phyloP scores from a whole-genome alignment of 2,888 invertebrate genomes.

The Nymphalis urticae region DNA sequence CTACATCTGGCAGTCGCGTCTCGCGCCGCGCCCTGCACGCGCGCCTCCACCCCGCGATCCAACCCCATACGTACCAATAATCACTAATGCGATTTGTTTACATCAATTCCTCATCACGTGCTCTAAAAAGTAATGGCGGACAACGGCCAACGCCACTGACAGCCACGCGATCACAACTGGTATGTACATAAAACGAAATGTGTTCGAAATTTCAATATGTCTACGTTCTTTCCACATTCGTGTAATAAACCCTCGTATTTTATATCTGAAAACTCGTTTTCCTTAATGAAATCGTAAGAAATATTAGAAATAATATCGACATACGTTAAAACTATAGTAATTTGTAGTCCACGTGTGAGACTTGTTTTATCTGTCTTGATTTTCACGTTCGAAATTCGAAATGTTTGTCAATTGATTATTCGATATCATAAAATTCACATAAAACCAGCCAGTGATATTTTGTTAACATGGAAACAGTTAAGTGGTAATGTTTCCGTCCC shows the following conservation, averaged over 20 bases:
- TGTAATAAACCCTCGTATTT: not conserved
- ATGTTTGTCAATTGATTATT: constrained; percentile 27
- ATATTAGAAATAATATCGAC: not conserved
- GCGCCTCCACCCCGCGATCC: constrained; percentile 49
- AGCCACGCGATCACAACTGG: constrained; percentile 40
- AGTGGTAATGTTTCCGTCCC: constrained; percentile 24
- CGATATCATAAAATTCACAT: constrained; percentile 22
- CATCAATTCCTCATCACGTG: constrained; percentile 53
- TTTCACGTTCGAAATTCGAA: constrained; percentile 21
- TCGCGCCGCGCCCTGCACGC: constrained; percentile 61
- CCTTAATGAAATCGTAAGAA: constrained; percentile 1
- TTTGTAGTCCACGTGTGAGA: constrained; percentile 4
- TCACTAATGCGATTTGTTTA: constrained; percentile 57
- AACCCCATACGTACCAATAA: constrained; percentile 43
- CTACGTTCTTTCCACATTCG: constrained; percentile 16
- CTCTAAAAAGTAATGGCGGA: constrained; percentile 47
- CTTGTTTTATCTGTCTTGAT: constrained; percentile 6
- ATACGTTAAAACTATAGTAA: not conserved
- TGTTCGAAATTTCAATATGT: constrained; percentile 2
- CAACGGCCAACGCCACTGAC: constrained; percentile 33
- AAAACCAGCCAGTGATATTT: constrained; percentile 17
- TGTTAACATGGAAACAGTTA: constrained; percentile 28
- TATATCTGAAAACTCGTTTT: constrained; percentile 9
- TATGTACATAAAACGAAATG: constrained; percentile 33
- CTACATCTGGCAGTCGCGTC: constrained; percentile 54